Conservation (phyloP, 1,140 invertebrate genomes). For the Brachionus rubens region DNA sequence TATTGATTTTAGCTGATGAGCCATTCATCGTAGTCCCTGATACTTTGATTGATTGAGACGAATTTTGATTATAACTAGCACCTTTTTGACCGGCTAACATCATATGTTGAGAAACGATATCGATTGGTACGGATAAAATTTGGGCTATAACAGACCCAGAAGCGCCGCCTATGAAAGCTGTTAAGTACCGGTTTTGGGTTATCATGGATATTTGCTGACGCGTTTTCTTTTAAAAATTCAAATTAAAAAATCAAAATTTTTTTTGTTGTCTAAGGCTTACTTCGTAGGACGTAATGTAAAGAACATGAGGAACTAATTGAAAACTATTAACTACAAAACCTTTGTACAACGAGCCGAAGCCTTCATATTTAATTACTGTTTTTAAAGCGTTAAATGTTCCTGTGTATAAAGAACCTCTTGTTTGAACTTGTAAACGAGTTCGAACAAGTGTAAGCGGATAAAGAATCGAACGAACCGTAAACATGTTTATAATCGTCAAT, state of each 20-base stretch:
- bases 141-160: conserved; percentile 86
- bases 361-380: conserved; percentile 84
- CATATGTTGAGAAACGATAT: conserved; percentile 90
- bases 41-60: background rate
- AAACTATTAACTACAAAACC: conserved; percentile 92
- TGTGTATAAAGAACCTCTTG: conserved; percentile 65
- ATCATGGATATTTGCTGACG: conserved; percentile 11
- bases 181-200: conserved; percentile 19
- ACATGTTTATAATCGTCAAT: conserved; percentile 79
- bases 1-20: background rate
- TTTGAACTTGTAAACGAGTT: conserved; percentile 77
- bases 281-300: conserved; percentile 94
- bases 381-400: conserved; percentile 83
- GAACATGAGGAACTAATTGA: conserved; percentile 73
- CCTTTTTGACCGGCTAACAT: conserved; percentile 75
- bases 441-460: conserved; percentile 96
- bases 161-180: conserved; percentile 71
- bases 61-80: background rate
- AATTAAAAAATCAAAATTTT: conserved; percentile 64
- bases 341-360: conserved; percentile 78
- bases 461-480: conserved; percentile 79
- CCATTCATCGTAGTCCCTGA: background rate
- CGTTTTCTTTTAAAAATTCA: conserved; percentile 64
- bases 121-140: conserved; percentile 91
- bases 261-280: too few species aligned